Percentiles rank a stretch among this genome's conserved stretches.
These are phyloP conservation scores for Aethina tumida DNA, from an alignment of 1,140 invertebrate species.

Conservation along the genomic window DNA sequence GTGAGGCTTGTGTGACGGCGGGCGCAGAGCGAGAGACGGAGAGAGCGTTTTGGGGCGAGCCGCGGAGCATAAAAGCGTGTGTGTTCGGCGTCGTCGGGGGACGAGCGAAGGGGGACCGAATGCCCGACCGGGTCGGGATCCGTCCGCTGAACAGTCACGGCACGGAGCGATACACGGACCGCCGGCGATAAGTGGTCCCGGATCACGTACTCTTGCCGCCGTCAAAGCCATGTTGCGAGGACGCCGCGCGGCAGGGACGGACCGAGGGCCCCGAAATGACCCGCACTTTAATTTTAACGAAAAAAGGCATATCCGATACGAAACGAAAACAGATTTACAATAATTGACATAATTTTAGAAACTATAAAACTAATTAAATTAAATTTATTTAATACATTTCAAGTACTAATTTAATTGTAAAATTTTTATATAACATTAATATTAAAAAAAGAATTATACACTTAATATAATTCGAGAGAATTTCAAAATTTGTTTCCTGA, in stretches of 20 bases:
- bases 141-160: constrained; percentile 10
- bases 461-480: too few species aligned
- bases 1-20: constrained; percentile 1
- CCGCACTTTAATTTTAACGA: constrained; percentile 1
- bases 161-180: constrained; percentile 13
- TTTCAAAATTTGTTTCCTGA: too few species aligned
- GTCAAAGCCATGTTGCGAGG: constrained; percentile 13
- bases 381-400: too few species aligned
- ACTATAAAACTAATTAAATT: too few species aligned
- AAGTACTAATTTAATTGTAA: too few species aligned
- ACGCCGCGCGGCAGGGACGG: too few species aligned
- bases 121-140: neutral
- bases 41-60: constrained; percentile 5
- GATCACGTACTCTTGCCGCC: constrained; percentile 17
- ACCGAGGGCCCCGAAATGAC: constrained; percentile 5
- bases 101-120: neutral
- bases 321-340: too few species aligned
- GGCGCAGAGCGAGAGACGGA: constrained; percentile 2
- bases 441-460: too few species aligned
- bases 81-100: constrained; percentile 2
- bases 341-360: too few species aligned
- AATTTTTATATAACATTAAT: too few species aligned
- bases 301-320: too few species aligned
- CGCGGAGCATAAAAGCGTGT: constrained; percentile 7
- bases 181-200: constrained; percentile 17